Percentiles rank a stretch among this genome's conserved stretches.
phyloP scores from a whole-genome alignment of 2,888 invertebrate genomes.

The Pterostichus niger region DNA sequence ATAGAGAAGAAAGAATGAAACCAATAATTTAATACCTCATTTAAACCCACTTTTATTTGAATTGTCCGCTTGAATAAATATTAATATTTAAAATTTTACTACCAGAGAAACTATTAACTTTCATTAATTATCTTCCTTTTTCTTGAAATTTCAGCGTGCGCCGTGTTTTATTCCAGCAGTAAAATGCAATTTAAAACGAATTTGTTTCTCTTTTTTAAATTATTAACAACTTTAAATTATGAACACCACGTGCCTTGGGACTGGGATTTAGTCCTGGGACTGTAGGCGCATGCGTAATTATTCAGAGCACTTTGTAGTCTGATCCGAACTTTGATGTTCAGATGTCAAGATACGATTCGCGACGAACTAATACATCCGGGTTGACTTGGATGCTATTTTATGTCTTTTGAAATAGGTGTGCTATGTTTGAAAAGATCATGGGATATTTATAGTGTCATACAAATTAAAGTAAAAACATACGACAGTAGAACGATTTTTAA shows the following conservation, averaged over 20 bases:
- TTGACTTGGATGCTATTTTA: not conserved
- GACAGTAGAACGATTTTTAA: too few species aligned
- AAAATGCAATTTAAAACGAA: conserved; percentile 42
- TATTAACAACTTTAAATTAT: conserved; percentile 49
- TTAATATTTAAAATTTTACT: not conserved
- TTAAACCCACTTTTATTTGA: too few species aligned
- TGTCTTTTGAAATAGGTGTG: conserved; percentile 1
- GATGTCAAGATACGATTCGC: conserved; percentile 15
- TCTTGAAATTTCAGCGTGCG: not conserved
- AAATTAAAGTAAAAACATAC: too few species aligned
- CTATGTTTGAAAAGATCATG: not conserved
- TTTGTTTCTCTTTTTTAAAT: conserved; percentile 38
- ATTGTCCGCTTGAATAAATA: not conserved
- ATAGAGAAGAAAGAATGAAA: too few species aligned
- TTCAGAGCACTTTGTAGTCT: conserved; percentile 20
- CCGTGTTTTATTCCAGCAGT: not conserved
- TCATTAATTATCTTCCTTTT: conserved; percentile 51
- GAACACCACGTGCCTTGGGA: conserved; percentile 9
- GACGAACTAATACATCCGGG: conserved; percentile 8
- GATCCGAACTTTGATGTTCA: conserved; percentile 9
- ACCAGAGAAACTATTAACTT: conserved; percentile 30
- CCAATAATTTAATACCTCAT: too few species aligned
- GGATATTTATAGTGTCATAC: too few species aligned
- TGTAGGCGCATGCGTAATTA: conserved; percentile 24
- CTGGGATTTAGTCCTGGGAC: conserved; percentile 4